Evolutionary conservation across 2,797 vertebrate genomes (phyloP).

Genomic region (Betta splendens): DNA sequence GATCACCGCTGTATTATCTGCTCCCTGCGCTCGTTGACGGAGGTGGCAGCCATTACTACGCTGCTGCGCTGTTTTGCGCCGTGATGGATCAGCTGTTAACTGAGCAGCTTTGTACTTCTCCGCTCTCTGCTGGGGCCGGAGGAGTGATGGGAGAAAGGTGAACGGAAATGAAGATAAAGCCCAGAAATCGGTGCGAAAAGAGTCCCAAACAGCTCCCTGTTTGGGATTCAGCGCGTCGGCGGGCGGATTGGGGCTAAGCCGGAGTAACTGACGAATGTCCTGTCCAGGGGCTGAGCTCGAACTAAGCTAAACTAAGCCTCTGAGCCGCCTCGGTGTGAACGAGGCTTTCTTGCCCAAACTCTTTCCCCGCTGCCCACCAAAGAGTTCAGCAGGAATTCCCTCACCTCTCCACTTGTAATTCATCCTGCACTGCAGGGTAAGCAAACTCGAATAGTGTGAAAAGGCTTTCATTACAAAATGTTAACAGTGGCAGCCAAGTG

Average conservation of each 20-base stretch:
- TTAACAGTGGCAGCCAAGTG: constrained; percentile 2
- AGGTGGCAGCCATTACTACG: not conserved
- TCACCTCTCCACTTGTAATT: constrained; percentile 30
- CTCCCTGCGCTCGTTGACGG: no score
- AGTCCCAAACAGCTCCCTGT: constrained; percentile 1
- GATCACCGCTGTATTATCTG: no score
- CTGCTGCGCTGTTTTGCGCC: constrained; percentile 10
- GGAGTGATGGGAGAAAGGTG: constrained; percentile 3
- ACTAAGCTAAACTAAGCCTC: constrained; percentile 51
- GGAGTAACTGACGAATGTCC: constrained; percentile 37
- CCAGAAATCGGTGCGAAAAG: constrained; percentile 2
- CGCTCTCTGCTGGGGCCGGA: not conserved
- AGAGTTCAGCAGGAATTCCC: constrained; percentile 24
- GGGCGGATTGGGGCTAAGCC: constrained; percentile 51
- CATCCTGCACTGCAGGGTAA: constrained; percentile 1
- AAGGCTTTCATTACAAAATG: constrained; percentile 27
- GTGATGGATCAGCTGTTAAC: not conserved
- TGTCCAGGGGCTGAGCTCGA: constrained; percentile 37
- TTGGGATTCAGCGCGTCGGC: constrained; percentile 38
- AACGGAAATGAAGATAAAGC: not conserved
- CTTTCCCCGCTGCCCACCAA: constrained; percentile 1
- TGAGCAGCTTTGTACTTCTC: not conserved
- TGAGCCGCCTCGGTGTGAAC: constrained; percentile 43
- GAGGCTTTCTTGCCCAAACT: constrained; percentile 16
- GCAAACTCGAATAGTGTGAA: constrained; percentile 27